Evolutionary conservation across 2,888 invertebrate genomes (phyloP), one percentile per base, ranked within the genome.

Genomic region (Ethmia dodecea): DNA sequence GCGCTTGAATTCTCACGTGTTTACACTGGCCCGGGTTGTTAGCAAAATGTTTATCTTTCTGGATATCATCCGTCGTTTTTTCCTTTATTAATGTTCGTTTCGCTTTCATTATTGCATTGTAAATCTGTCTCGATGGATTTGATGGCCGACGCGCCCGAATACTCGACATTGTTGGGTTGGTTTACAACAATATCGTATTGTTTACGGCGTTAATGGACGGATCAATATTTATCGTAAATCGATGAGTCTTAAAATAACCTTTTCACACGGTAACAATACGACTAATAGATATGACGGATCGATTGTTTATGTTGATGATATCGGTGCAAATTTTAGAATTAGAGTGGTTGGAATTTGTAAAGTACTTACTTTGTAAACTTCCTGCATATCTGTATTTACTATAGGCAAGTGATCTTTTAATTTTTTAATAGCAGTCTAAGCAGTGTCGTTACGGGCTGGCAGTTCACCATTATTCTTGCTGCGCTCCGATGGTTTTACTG

Each of bases 401-500:
- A 33, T 36, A 35, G 16, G 29, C 30, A 40, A 50, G 49, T 47
- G 52, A 55, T 55, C 56, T 60, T 60, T 59, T 59, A 61, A 60
- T 59, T 61, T 58, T 66, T 58, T 58, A 56, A 52, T 53, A 58
- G 51, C 56, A 44, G 42, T 44, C 47, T 56, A 53, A 60, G 58
- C 57, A 49, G 46, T 52, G 57, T 52, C 75, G 79, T 76, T 68
- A 69, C 75, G 75, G 64, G 59, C 62, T 67, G 72, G 50, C 72
- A 66, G 50, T 49, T 62, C 51, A 62, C 71, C 71, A 78, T 79
- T 75, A 78, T 70, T 45, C 50, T 53, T 52, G 70, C 55, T 46
- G 52, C 71, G 83, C 63, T 79, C 66, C 63, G 76, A 47, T 71
- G 80, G 49, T 42, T 74, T 66, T 68, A 69, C 72, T 75, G 72